A percentile compares a stretch with the other conserved stretches of the same genome.
Conservation (phyloP, 2,888 invertebrate species). For the Pterostichus madidus region DNA sequence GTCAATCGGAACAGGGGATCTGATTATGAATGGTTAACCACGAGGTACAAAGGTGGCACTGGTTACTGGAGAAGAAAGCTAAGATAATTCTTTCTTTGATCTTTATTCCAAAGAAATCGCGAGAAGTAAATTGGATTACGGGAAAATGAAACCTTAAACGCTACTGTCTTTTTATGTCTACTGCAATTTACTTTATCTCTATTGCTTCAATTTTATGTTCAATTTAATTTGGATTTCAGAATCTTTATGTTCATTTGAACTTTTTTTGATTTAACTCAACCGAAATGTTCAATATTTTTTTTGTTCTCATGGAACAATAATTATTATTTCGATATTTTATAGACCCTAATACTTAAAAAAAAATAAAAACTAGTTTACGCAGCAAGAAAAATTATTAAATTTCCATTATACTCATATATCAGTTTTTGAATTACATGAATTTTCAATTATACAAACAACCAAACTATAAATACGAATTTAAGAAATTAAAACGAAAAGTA, state of each 20-base stretch:
- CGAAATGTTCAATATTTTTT: neutral
- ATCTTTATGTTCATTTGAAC: conserved; percentile 11
- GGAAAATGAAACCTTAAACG: conserved; percentile 27
- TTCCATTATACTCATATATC: no score
- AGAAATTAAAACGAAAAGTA: no score
- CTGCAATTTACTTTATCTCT: conserved; percentile 31
- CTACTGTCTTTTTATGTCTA: conserved; percentile 40
- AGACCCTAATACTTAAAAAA: no score
- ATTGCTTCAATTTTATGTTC: conserved; percentile 29
- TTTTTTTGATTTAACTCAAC: neutral
- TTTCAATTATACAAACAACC: no score
- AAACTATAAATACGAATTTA: no score
- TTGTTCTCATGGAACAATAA: no score
- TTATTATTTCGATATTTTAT: no score
- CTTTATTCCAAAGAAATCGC: conserved; percentile 41
- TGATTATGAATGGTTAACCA: conserved; percentile 48
- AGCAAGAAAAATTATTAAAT: no score
- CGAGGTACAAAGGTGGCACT: conserved; percentile 42
- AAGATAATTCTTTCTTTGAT: conserved; percentile 21
- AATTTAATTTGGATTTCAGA: conserved; percentile 37
- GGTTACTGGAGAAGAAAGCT: conserved; percentile 30
- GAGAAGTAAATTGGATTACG: conserved; percentile 22
- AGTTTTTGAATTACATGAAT: no score
- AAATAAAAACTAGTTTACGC: no score
- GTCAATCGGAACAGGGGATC: conserved; percentile 49